Base-by-base conservation (phyloP, 2,888 invertebrate genomes). In the Aphodius sticticus region DNA sequence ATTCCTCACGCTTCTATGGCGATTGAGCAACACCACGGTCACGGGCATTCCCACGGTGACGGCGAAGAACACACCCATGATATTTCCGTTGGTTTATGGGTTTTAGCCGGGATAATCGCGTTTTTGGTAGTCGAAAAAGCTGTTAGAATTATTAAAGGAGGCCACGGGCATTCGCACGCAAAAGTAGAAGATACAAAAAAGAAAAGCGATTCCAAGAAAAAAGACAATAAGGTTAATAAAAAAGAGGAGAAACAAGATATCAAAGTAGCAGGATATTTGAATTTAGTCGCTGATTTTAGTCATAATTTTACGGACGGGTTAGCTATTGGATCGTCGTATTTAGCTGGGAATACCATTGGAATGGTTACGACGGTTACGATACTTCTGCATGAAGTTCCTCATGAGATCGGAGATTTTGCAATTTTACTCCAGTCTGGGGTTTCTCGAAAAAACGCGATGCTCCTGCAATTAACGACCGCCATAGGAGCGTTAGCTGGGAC, bases 231-330 rank as follows among this genome's bases (percentile, higher is more conserved):
- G 89, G 81, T 90, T 90, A 85, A 89, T 90, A 83, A 90, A 90
- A 82, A 86, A 88, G 91, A 91, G 85, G 89, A 85, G 53, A 77
- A 83, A 78, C 87, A 86, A 69, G 92, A 93, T 77, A 94, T 96
- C 77, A 94, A 95, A 89, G 95, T 97, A 14, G 93, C 97, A 69
- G 98, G 98, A 2, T 99, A 99, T 88, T 91, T 99, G 82, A 99
- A 99, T 90, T 91, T 99, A 83, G 99, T 97, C 77, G 99, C 99
- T 69, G 99, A 99, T 89, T 99, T 99, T 89, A 94, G 97, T 14
- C 99, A 99, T 89, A 99, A 99, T 90, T 99, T 99, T 87, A 99
- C 99, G 12, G 99, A 99, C 92, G 99, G 99, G 26, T 91, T 99
- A 81, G 99, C 99, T 26, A 99, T 99, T 87, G 99, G 99, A 76